Evolutionary conservation across 2,888 invertebrate species (phyloP).

Genomic region (Drosophila subquinaria): DNA sequence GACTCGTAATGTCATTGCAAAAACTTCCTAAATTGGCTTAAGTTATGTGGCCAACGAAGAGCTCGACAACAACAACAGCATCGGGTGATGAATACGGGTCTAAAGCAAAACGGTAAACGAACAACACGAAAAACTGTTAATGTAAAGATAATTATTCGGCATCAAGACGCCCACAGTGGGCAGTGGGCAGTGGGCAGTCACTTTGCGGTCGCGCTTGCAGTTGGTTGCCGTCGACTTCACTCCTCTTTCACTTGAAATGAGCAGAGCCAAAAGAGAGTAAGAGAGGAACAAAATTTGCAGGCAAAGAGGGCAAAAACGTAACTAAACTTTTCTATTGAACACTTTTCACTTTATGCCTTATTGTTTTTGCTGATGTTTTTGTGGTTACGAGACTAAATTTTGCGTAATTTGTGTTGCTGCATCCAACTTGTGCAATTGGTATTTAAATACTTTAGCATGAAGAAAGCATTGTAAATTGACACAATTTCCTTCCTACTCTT

Average conservation of each 20-base stretch:
- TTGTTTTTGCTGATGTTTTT: slow-evolving; percentile 24
- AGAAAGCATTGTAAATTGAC: too few relatives aligned
- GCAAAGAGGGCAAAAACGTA: slow-evolving; percentile 3
- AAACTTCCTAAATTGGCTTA: slow-evolving; percentile 71
- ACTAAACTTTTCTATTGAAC: slow-evolving; percentile 32
- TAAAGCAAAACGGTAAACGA: slow-evolving; percentile 32
- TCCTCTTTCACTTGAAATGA: slow-evolving; percentile 2
- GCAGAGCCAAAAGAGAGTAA: slow-evolving; percentile 10
- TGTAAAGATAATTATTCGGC: slow-evolving; percentile 74
- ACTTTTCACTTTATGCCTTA: slow-evolving; percentile 62
- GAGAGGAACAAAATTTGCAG: slow-evolving; percentile 21
- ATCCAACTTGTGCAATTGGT: background rate
- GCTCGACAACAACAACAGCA: slow-evolving; percentile 8
- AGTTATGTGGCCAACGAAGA: slow-evolving; percentile 28
- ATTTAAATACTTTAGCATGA: too few relatives aligned
- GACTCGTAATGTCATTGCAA: slow-evolving; percentile 40
- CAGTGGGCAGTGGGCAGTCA: slow-evolving; percentile 13
- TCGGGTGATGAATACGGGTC: slow-evolving; percentile 35
- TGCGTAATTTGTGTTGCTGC: slow-evolving; percentile 28
- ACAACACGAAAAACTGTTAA: slow-evolving; percentile 57
- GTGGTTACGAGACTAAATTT: slow-evolving; percentile 11
- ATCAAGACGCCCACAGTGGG: slow-evolving; percentile 49
- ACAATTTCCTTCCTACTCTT: too few relatives aligned
- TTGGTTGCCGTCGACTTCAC: background rate
- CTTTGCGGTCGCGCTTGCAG: slow-evolving; percentile 2